phyloP scores from a whole-genome alignment of 2,113 vertebrate species.

The Antennarius striatus region DNA sequence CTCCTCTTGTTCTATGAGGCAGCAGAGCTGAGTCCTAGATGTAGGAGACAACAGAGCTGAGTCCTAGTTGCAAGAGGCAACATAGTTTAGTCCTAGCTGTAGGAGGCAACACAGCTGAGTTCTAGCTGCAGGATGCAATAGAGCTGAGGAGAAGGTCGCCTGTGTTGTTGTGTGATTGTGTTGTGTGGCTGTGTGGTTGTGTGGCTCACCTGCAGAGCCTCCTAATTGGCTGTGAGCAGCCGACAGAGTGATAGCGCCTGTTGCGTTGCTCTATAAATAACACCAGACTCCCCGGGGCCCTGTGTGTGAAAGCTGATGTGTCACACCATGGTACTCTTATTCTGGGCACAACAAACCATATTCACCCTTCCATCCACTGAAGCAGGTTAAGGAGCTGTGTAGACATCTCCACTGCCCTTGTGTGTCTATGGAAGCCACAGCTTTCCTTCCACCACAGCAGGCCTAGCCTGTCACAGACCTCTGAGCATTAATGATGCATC shows the following conservation, averaged over 20 bases:
- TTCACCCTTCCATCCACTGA: neutral
- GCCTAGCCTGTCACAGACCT: constrained; percentile 33
- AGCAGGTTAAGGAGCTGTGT: neutral
- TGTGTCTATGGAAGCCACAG: too few relatives aligned
- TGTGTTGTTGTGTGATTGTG: neutral
- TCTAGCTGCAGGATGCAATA: too few relatives aligned
- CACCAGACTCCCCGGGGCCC: constrained; percentile 40
- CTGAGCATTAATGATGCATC: constrained; percentile 63
- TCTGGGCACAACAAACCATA: constrained; percentile 9
- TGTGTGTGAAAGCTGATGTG: constrained; percentile 41
- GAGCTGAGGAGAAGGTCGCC: too few relatives aligned
- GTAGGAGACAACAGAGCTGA: constrained; percentile 11
- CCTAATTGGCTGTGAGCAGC: constrained; percentile 57
- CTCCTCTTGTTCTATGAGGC: constrained; percentile 11
- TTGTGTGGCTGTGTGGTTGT: constrained; percentile 9
- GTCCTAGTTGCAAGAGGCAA: too few relatives aligned
- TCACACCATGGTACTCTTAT: constrained; percentile 24
- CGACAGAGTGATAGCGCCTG: constrained; percentile 59
- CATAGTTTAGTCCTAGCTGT: neutral
- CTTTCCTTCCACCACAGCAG: neutral
- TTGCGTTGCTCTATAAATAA: constrained; percentile 60
- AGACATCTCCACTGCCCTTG: neutral
- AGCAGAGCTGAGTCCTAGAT: neutral
- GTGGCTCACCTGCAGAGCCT: constrained; percentile 52
- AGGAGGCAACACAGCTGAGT: constrained; percentile 6